Evolutionary conservation across 2,888 invertebrate genomes (phyloP), one percentile per base, ranked within the genome.

Genomic region (Pseudanteris insignis): DNA sequence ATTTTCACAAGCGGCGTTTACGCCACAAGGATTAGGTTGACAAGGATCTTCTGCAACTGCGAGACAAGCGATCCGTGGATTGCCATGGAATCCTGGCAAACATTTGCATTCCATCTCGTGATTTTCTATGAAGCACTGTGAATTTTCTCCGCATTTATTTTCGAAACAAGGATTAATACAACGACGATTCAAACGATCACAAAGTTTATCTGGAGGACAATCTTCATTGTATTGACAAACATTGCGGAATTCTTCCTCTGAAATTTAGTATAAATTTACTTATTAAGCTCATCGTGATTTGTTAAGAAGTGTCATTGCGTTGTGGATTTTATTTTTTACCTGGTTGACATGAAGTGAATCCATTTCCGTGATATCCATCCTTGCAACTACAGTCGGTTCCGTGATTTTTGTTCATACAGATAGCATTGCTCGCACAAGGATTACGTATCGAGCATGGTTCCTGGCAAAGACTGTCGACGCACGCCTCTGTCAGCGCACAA

Each of bases 171-270:
- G 86, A 76, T 89, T 92, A 66, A 91, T 89, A 76, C 94, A 94
- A 37, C 89, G 85, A 75, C 93, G 84, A 73, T 92, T 93, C 38
- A 92, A 81, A 67, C 92, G 85, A 79, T 94, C 93, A 77, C 94
- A 94, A 12, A 91, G 82, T 70, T 91, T 87, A 71, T 89, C 86
- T n/a, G 91, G 90, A 46, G 92, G 92, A 76, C 94, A 94, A 73
- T 94, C 93, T 83, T 92, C 92, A 73, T 94, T 93, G 80, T 92
- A 92, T 77, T 93, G 93, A 76, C 94, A 94, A 41, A 92, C 85
- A 66, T 86, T 83, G 68, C 83, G 82, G 62, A 83, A 78, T 32
- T 80, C 77, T 18, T 76, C 73, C 9, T 81, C 85, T 85, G 67
- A 25, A 76, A 71, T 5, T n/a, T n/a, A n/a, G n/a, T n/a, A n/a